Evolutionary conservation across 2,797 vertebrate species (phyloP).

Genomic region (Moxostoma hubbsi): DNA sequence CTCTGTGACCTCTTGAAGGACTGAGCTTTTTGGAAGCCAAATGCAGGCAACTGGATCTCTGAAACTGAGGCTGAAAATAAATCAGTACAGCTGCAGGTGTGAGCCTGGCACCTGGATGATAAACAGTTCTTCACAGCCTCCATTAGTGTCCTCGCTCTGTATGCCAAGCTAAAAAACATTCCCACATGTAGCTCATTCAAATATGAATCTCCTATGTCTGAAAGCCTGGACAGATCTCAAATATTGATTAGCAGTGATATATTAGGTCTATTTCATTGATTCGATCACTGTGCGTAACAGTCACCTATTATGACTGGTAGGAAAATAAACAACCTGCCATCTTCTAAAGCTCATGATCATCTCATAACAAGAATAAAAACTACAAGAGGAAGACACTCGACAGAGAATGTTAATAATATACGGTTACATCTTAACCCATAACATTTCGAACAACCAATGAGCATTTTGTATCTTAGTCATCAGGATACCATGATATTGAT

Average conservation of each 20-base stretch:
- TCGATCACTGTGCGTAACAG: not conserved
- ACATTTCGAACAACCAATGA: no score
- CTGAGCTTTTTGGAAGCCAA: conserved; percentile 49
- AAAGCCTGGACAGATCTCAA: not conserved
- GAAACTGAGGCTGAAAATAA: not conserved
- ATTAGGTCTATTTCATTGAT: not conserved
- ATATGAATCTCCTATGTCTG: not conserved
- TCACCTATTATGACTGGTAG: not conserved
- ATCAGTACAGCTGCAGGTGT: conserved; percentile 6
- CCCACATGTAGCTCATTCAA: not conserved
- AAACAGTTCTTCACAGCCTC: not conserved
- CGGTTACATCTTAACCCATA: no score
- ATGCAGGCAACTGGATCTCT: conserved; percentile 30
- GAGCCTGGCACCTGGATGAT: conserved; percentile 15
- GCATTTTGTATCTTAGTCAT: no score
- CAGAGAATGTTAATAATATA: no score
- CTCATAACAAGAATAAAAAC: not conserved
- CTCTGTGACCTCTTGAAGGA: conserved; percentile 69
- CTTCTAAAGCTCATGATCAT: not conserved
- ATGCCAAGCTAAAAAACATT: not conserved
- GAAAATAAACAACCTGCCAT: not conserved
- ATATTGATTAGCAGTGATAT: not conserved
- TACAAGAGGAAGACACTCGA: no score
- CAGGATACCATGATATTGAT: no score
- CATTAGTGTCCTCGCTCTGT: not conserved